phyloP scores from a whole-genome alignment of 2,888 invertebrate species.

The Penaeus monodon region DNA sequence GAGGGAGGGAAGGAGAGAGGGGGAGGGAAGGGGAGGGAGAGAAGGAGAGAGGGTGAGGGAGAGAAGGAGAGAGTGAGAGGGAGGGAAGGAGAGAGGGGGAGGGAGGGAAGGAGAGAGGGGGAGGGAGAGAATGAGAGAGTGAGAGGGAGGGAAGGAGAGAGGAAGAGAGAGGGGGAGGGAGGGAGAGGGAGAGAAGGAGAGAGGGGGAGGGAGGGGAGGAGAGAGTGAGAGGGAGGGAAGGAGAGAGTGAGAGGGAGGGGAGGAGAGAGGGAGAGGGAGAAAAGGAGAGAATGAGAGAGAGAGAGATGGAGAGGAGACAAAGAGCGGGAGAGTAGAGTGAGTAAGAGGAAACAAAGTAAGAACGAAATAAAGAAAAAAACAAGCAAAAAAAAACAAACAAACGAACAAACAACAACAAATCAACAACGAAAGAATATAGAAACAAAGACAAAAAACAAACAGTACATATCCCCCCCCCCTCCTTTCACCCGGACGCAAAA shows the following conservation, averaged over 20 bases:
- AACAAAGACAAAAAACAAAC: too few species aligned
- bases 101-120: neutral
- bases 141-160: neutral
- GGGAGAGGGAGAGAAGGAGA: neutral
- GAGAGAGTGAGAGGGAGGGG: neutral
- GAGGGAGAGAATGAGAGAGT: neutral
- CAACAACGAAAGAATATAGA: too few species aligned
- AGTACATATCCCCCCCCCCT: too few species aligned
- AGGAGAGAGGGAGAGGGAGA: neutral
- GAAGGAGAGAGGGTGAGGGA: neutral
- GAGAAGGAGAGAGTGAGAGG: neutral
- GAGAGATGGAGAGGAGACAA: too few species aligned
- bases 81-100: neutral
- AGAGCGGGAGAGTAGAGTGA: too few species aligned
- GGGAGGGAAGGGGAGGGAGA: neutral
- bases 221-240: neutral
- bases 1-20: neutral
- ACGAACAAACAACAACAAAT: too few species aligned
- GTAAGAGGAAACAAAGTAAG: too few species aligned
- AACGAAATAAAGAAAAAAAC: too few species aligned
- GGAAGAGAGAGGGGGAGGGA: neutral
- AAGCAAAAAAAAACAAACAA: too few species aligned
- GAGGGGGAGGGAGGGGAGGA: neutral
- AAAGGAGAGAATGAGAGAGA: too few species aligned
- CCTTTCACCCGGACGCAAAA: too few species aligned